A percentile compares a stretch with the other conserved stretches of the same genome.
These are phyloP conservation scores for Yponomeuta plumbellus DNA, from an alignment of 2,888 invertebrate genomes.

Conservation along the genomic window DNA sequence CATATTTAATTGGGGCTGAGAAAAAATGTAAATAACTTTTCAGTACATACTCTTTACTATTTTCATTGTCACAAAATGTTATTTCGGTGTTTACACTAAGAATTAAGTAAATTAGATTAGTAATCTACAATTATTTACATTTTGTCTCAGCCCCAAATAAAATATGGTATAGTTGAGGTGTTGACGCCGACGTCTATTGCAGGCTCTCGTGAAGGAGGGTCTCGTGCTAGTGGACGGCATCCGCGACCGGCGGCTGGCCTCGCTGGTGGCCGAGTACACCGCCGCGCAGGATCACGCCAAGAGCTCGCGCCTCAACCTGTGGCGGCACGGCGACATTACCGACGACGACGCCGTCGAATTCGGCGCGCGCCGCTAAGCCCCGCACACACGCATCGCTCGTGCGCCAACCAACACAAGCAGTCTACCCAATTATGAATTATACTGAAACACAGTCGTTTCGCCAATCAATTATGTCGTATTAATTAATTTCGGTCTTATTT, in stretches of 20 bases:
- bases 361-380: conserved; percentile 61
- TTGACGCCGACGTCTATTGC: conserved; percentile 38
- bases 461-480: not conserved
- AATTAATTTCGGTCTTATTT: not conserved
- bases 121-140: no score
- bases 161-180: no score
- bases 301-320: conserved; percentile 90
- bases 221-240: conserved; percentile 87
- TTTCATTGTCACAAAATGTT: no score
- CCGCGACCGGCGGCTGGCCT: conserved; percentile 87
- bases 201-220: conserved; percentile 91
- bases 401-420: not conserved
- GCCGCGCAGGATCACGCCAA: conserved; percentile 92
- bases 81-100: no score
- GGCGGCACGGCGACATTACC: conserved; percentile 99
- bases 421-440: not conserved
- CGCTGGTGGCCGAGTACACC: conserved; percentile 87
- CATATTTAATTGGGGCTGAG: no score
- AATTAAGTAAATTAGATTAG: no score
- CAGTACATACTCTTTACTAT: no score
- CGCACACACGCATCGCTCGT: not conserved
- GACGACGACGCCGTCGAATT: conserved; percentile 88
- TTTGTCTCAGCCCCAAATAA: no score
- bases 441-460: not conserved
- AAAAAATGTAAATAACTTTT: no score